A percentile compares a stretch with the other conserved stretches of the same genome.
These are phyloP conservation scores for Columbina picui DNA, from an alignment of 2,113 vertebrate species.

Conservation along the genomic window DNA sequence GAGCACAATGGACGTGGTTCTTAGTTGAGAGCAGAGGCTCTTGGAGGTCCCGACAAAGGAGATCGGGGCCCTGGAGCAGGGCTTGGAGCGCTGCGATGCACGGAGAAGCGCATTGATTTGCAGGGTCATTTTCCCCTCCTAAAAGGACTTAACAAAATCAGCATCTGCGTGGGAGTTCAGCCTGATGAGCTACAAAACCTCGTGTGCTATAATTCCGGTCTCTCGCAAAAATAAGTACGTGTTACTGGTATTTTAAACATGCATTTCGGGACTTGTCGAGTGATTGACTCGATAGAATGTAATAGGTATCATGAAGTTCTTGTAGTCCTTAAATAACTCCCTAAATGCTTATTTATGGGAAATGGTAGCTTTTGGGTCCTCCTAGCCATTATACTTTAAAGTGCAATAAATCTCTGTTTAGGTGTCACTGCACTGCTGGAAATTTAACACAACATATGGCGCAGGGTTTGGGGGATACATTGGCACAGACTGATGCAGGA, in stretches of 20 bases:
- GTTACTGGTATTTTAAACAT: neutral
- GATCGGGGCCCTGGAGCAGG: neutral
- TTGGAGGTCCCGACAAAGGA: neutral
- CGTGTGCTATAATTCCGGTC: neutral
- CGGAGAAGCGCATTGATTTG: fast-evolving
- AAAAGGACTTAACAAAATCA: neutral
- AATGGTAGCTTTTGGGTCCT: neutral
- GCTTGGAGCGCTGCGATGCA: neutral
- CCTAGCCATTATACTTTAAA: neutral
- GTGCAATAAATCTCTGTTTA: neutral
- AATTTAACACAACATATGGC: neutral
- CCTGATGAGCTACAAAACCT: neutral
- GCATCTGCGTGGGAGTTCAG: neutral
- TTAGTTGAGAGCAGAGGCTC: neutral
- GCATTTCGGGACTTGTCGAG: neutral
- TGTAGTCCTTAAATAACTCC: neutral
- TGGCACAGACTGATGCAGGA: neutral
- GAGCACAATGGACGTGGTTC: slow-evolving; percentile 6
- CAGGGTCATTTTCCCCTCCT: neutral
- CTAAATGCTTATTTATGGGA: neutral
- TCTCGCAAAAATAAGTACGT: neutral
- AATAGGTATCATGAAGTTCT: neutral
- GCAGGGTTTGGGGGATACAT: neutral
- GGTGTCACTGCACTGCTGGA: neutral
- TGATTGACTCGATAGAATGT: neutral